phyloP scores from a whole-genome alignment of 2,797 vertebrate species.

The Pipistrellus kuhlii region DNA sequence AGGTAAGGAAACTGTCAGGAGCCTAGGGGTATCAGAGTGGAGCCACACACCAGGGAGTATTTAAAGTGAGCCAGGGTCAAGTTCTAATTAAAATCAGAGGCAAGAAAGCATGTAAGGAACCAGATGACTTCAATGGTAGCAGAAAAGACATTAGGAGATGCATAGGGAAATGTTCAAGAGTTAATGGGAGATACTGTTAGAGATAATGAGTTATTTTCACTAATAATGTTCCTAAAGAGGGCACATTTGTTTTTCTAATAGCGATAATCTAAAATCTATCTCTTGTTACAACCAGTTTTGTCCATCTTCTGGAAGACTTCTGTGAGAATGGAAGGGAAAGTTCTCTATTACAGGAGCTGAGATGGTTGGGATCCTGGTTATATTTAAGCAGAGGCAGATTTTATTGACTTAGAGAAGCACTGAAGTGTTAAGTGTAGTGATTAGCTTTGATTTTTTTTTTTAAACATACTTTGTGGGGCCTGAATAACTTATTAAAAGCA shows the following conservation, averaged over 20 bases:
- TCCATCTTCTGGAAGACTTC: constrained; percentile 28
- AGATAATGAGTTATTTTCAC: constrained; percentile 20
- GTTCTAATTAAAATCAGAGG: constrained; percentile 57
- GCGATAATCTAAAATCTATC: background rate
- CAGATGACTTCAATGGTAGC: constrained; percentile 5
- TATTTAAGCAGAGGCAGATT: background rate
- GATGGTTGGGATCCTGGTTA: background rate
- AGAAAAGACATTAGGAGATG: background rate
- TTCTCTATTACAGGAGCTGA: background rate
- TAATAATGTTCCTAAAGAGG: background rate
- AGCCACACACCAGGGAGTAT: background rate
- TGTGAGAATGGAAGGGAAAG: background rate
- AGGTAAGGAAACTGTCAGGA: background rate
- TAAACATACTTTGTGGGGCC: constrained; percentile 52
- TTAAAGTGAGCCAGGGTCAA: background rate
- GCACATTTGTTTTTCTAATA: constrained; percentile 40
- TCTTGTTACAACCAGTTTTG: background rate
- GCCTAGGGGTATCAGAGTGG: background rate
- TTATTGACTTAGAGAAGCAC: constrained; percentile 56
- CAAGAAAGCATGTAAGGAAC: background rate
- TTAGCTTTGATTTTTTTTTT: constrained; percentile 53
- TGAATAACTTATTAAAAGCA: constrained; percentile 69
- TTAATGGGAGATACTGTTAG: background rate
- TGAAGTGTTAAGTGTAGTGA: constrained; percentile 58
- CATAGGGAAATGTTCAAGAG: constrained; percentile 43